These are phyloP conservation scores for Macrosteles quadrilineatus DNA, from an alignment of 1,140 invertebrate genomes.

Conservation along the genomic window DNA sequence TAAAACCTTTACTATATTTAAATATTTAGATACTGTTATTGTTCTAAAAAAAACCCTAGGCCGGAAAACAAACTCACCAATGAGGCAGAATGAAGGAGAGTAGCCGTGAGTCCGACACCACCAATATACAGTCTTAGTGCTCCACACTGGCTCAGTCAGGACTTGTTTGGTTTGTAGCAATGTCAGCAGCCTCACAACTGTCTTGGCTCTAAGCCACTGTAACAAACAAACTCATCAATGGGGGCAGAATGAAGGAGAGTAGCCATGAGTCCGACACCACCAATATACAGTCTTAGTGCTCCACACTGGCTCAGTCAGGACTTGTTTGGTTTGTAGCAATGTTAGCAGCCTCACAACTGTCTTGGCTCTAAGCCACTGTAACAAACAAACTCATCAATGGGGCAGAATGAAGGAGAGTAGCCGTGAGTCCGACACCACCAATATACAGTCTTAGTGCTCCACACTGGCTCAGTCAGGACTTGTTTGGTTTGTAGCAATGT, in stretches of 20 bases:
- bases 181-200: neutral
- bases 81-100: neutral
- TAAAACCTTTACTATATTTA: too few relatives aligned
- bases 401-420: neutral
- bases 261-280: conserved; percentile 4
- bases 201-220: conserved; percentile 16
- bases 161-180: neutral
- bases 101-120: conserved; percentile 12
- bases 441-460: neutral
- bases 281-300: neutral
- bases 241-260: neutral
- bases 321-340: neutral
- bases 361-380: conserved; percentile 14
- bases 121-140: neutral
- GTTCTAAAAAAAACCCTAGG: too few relatives aligned
- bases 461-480: neutral
- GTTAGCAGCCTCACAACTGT: neutral
- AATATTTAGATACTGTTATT: too few relatives aligned
- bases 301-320: neutral
- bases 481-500: neutral
- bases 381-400: neutral
- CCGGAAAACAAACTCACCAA: too few relatives aligned
- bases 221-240: neutral
- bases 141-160: neutral
- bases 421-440: conserved; percentile 1